Conservation (phyloP, 1,140 invertebrate genomes). For the Andrena cerasifolii region DNA sequence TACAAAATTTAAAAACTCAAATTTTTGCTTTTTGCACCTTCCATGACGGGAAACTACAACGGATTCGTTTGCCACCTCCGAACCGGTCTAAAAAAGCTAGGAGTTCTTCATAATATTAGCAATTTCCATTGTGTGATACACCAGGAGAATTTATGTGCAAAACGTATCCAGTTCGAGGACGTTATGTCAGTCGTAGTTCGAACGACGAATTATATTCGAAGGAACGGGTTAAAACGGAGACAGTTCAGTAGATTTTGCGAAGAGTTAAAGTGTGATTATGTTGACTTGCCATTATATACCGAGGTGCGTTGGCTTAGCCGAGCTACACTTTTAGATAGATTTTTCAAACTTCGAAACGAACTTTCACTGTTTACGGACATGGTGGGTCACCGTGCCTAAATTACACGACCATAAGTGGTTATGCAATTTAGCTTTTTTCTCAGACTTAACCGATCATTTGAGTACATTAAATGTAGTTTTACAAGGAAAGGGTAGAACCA, state of each 20-base stretch:
- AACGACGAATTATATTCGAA: not conserved
- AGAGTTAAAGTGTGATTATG: not conserved
- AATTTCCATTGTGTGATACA: too few relatives aligned
- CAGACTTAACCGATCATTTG: not conserved
- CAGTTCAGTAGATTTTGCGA: not conserved
- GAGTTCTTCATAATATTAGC: too few relatives aligned
- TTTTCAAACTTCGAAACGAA: not conserved
- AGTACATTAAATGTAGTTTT: not conserved
- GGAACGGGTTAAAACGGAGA: not conserved
- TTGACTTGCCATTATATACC: not conserved
- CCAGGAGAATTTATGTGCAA: not conserved
- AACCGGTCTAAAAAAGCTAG: too few relatives aligned
- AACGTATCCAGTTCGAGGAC: not conserved
- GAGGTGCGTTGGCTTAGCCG: not conserved
- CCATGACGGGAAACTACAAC: too few relatives aligned
- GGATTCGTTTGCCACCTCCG: too few relatives aligned
- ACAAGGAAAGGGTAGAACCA: too few relatives aligned
- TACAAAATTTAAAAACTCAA: too few relatives aligned
- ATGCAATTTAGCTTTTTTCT: not conserved
- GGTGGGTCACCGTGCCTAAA: not conserved
- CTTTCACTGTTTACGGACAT: not conserved
- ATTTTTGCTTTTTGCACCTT: too few relatives aligned
- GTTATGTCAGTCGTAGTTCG: not conserved
- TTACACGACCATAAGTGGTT: not conserved
- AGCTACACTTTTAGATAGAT: not conserved